Conservation (phyloP, 1,140 invertebrate genomes). For the Thalassaphorura encarpata region DNA sequence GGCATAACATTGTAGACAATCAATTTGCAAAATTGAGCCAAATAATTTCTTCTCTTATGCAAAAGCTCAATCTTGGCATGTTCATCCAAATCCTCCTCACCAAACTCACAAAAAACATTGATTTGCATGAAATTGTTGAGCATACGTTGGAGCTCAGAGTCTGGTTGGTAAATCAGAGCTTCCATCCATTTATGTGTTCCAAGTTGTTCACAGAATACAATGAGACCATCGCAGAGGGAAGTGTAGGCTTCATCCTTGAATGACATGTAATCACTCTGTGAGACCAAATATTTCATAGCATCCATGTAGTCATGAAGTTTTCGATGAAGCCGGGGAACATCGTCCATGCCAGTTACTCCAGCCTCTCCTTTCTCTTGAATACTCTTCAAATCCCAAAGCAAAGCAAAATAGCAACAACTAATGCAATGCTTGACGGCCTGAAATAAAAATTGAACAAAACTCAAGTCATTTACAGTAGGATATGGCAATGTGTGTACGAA, state of each 20-base stretch:
- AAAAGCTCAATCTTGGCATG: slow-evolving; percentile 89
- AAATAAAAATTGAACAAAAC: slow-evolving; percentile 14
- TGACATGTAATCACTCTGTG: slow-evolving; percentile 41
- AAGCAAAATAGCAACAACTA: slow-evolving; percentile 72
- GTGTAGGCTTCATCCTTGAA: slow-evolving; percentile 67
- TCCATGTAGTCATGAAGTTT: slow-evolving; percentile 63
- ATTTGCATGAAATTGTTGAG: slow-evolving; percentile 85
- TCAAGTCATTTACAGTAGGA: not conserved
- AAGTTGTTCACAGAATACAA: slow-evolving; percentile 88
- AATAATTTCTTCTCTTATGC: slow-evolving; percentile 88
- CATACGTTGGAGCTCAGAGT: slow-evolving; percentile 63
- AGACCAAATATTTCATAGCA: slow-evolving; percentile 57
- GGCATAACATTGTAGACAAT: slow-evolving; percentile 95
- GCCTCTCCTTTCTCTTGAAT: slow-evolving; percentile 61
- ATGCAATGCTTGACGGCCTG: slow-evolving; percentile 83
- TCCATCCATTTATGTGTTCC: slow-evolving; percentile 48
- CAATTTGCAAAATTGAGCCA: slow-evolving; percentile 94
- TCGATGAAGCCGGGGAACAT: slow-evolving; percentile 33
- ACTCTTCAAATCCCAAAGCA: slow-evolving; percentile 77
- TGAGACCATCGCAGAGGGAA: slow-evolving; percentile 85
- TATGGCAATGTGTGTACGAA: too few species aligned
- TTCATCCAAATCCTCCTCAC: slow-evolving; percentile 77
- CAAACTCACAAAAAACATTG: slow-evolving; percentile 83
- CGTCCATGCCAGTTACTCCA: slow-evolving; percentile 37
- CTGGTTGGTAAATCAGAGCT: slow-evolving; percentile 70